Base-by-base conservation (phyloP, 2,797 vertebrate species). In the Aphelocoma californica region DNA sequence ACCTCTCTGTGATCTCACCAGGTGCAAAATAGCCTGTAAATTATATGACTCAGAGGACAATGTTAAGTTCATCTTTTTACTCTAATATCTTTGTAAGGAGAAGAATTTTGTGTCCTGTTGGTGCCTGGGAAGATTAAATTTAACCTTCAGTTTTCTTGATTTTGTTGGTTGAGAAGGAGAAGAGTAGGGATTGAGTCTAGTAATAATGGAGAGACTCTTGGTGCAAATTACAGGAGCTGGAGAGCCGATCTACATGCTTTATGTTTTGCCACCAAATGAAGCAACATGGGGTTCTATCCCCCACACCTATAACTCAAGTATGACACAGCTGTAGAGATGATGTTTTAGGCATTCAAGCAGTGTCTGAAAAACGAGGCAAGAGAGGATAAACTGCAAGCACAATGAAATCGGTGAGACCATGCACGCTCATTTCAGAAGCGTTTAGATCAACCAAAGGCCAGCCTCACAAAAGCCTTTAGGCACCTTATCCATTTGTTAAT, bases 11-110 rank as follows among this genome's bases (percentile, higher is more conserved):
- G 75, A 81, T 77, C 74, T 89, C 75, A 69, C 32, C 54, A 75
- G 50, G 54, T 75, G 36, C 32, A 79, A 93, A 95, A 90, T 54
- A 92, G 50, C 62, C 47, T 66, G 66, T 56, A 88, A 81, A 96
- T 82, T 73, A 77, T 34, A 77, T 29, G 48, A 53, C 67, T 82
- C 74, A 47, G 71, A 93, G 51, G 51, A 85, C n/a, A 88, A 18
- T 4, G 5, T 31, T 70, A 82, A 72, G 32, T 48, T 81, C 17
- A 56, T 61, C 31, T 74, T 86, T 92, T 62, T 56, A 75, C 32
- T 36, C 38, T 40, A 24, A 2, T 57, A 45, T 45, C n/a, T 86
- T 65, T 48, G 53, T 26, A 77, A 80, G 78, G 25, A 92, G 32
- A 79, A 86, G 26, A 72, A 80, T 66, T 85, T 31, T 42, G 36